Evolutionary conservation across 2,797 vertebrate species (phyloP).

Genomic region (Moxostoma hubbsi): DNA sequence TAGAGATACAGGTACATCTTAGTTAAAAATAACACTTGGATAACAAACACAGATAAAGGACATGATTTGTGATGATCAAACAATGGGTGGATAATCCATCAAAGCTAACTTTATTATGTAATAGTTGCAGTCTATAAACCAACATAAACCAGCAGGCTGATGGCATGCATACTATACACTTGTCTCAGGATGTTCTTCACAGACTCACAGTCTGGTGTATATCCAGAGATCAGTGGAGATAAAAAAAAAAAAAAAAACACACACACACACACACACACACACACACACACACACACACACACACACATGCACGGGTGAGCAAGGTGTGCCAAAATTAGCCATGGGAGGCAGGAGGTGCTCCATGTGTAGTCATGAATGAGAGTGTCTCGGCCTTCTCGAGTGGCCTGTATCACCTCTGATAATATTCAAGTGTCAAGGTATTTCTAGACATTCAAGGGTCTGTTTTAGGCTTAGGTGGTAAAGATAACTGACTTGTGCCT

Average conservation of each 20-base stretch:
- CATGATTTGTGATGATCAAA: slow-evolving; percentile 68
- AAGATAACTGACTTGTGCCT: slow-evolving; percentile 47
- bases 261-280: slow-evolving; percentile 29
- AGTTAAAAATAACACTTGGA: slow-evolving; percentile 72
- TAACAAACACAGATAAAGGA: slow-evolving; percentile 67
- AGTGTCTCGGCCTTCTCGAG: slow-evolving; percentile 61
- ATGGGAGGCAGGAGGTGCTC: slow-evolving; percentile 60
- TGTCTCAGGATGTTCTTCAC: slow-evolving; percentile 42
- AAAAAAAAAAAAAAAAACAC: slow-evolving; percentile 31
- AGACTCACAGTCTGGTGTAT: slow-evolving; percentile 3
- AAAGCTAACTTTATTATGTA: slow-evolving; percentile 78
- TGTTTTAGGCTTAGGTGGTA: slow-evolving; percentile 38
- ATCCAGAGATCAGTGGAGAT: slow-evolving; percentile 41
- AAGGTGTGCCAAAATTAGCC: slow-evolving; percentile 80
- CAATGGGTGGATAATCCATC: slow-evolving; percentile 78
- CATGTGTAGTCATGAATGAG: slow-evolving; percentile 75
- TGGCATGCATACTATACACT: slow-evolving; percentile 13
- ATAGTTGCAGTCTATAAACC: slow-evolving; percentile 70
- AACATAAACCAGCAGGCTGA: slow-evolving; percentile 48
- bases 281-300: slow-evolving; percentile 43
- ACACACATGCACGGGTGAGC: slow-evolving; percentile 58
- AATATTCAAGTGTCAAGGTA: slow-evolving; percentile 57
- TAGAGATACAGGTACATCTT: slow-evolving; percentile 9
- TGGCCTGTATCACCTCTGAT: slow-evolving; percentile 68
- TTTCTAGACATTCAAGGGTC: slow-evolving; percentile 56